Base-by-base conservation (phyloP, 30 jellyfish, hydroid and myxozoan species). In the Chironex yamaguchii region DNA sequence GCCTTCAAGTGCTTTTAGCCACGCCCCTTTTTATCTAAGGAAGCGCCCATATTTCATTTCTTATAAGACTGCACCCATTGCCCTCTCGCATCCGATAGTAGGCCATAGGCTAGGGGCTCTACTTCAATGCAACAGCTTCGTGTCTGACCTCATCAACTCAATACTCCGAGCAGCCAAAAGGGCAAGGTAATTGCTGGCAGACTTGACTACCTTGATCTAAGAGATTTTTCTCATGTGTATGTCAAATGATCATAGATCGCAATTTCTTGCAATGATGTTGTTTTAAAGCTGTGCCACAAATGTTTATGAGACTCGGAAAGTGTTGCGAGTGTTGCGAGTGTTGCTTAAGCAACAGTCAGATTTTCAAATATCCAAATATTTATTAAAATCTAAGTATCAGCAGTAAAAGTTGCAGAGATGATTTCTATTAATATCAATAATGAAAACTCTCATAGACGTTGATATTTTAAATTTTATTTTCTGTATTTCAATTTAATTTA, bases 141-240 rank as follows among this genome's bases (percentile, higher is more conserved):
- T 42, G 9, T 42, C 13, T n/a, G 17, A 17, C 58, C 58, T 42
- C 58, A 9, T 6, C 58, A 9, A 9, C 58, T 42, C 17, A 42
- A 42, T 42, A 42, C 17, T 42, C 58, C 58, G 58, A 42, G 58
- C 58, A 9, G 58, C 58, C 58, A 42, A 42, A 42, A 42, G 58
- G 58, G 58, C 58, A 42, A 42, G 58, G 58, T 42, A 42, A 42
- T 42, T 17, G 58, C 58, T 42, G 58, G 58, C 58, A 42, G 58
- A 42, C 58, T 42, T 42, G 58, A 42, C 58, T 6, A 42, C 9
- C 58, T 42, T 42, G 58, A 42, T 17, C 58, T 42, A 17, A 42
- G 58, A 42, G 17, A 42, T 42, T 42, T 42, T 42, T 42, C 58
- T 42, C 58, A 42, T 42, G 58, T 42, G 9, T 42, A 42, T 42